Evolutionary conservation across 2,113 vertebrate species (phyloP), one percentile per base, ranked within the genome.

Genomic region (Ochotona curzoniae): DNA sequence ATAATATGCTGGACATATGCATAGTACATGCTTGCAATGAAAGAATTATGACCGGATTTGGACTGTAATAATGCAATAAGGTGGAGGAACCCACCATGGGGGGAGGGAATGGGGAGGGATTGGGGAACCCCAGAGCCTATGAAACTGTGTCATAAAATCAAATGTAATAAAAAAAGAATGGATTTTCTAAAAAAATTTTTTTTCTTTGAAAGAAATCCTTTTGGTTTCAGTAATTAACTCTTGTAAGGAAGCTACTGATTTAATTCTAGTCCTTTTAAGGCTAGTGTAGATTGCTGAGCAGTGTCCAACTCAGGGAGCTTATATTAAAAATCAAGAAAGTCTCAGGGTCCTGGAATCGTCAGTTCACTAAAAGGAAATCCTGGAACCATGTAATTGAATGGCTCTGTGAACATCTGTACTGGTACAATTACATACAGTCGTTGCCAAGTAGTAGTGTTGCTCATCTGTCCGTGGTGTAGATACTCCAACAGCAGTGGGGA

Each of bases 341-440:
- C 71, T 76, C 83, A 63, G 69, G 86, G 93, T 89, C 91, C 73
- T 69, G 21, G 69, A 83, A 91, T 89, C 91, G 73, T 69, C 25
- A 44, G 2, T 57, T 8, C 28, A 89, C 87, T 96, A 89, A 96
- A 95, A 96, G 75, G 60, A 96, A 96, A 96, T 95, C 75, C 93
- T 93, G 93, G 94, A 96, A 96, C 28, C 20, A 79, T 93, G 47
- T 64, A 89, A 86, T 76, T 82, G 94, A 92, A 89, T 94, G 79
- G 10, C 79, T 90, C 54, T 92, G 49, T 83, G 75, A 14, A n/a
- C 44, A 49, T n/a, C 6, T 69, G 5, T 81, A 86, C 30, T 96
- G 83, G 87, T 71, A 88, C 2, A 82, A 28, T 78, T 44, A 92
- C 32, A 44, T 73, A 44, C 38, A 44, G 38, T 30, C 81, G 87